Percentiles rank a stretch among this genome's conserved stretches.
Conservation (phyloP, 2,113 vertebrate species). For the Gnathonemus longibarbis region DNA sequence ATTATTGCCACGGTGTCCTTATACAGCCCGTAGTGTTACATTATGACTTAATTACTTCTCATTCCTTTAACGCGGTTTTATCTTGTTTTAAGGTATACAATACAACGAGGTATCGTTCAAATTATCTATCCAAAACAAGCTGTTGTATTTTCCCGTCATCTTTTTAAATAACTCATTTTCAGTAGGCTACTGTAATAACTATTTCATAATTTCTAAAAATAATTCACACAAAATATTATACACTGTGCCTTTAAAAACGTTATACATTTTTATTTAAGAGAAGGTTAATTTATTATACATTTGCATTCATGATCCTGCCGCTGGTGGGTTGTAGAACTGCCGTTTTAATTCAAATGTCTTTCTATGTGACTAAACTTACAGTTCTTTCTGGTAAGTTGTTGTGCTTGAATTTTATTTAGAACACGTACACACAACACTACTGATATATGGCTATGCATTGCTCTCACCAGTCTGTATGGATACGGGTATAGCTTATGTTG, state of each 20-base stretch:
- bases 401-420: not conserved
- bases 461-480: slow-evolving; percentile 24
- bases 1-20: not conserved
- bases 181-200: not conserved
- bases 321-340: not conserved
- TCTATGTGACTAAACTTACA: not conserved
- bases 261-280: not conserved
- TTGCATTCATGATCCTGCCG: not conserved
- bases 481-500: slow-evolving; percentile 17
- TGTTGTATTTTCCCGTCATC: not conserved
- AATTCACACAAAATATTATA: not conserved
- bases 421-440: not conserved
- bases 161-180: not conserved
- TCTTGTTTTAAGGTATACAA: not conserved
- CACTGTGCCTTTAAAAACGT: not conserved
- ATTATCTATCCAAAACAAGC: not conserved
- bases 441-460: slow-evolving; percentile 3
- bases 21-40: not conserved
- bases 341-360: not conserved
- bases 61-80: not conserved
- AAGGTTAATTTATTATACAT: not conserved
- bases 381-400: not conserved
- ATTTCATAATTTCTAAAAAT: not conserved
- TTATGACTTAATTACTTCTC: not conserved
- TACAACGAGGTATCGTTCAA: not conserved